phyloP scores from a whole-genome alignment of 1,140 invertebrate species.

The Halictus rubicundus region DNA sequence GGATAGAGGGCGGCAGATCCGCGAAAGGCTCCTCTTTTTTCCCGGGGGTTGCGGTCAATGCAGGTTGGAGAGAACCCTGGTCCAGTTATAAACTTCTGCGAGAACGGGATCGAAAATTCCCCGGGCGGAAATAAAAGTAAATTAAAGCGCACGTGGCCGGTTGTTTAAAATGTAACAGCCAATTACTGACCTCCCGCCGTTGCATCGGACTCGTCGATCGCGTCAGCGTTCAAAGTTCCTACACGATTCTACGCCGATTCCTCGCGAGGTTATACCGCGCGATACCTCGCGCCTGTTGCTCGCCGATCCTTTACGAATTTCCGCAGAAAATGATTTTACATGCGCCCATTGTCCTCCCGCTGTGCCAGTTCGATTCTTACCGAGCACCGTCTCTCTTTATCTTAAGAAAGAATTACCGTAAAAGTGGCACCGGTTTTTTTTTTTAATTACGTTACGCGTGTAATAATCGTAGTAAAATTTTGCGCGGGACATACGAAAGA shows the following conservation, averaged over 20 bases:
- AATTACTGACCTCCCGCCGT: slow-evolving; percentile 59
- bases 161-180: slow-evolving; percentile 71
- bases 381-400: too few species aligned
- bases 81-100: slow-evolving; percentile 60
- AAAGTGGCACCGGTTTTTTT: too few species aligned
- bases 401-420: too few species aligned
- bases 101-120: slow-evolving; percentile 65
- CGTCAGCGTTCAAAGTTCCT: slow-evolving; percentile 25
- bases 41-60: slow-evolving; percentile 35
- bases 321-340: too few species aligned
- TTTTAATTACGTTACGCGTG: too few species aligned
- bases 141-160: slow-evolving; percentile 61
- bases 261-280: neutral
- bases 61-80: slow-evolving; percentile 10
- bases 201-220: slow-evolving; percentile 37
- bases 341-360: too few species aligned
- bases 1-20: slow-evolving; percentile 13
- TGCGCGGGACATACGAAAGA: too few species aligned
- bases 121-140: slow-evolving; percentile 67
- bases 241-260: slow-evolving; percentile 29
- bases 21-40: slow-evolving; percentile 46
- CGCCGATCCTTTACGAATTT: neutral
- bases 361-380: too few species aligned
- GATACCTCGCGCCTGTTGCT: neutral
- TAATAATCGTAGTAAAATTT: too few species aligned